phyloP scores from a whole-genome alignment of 2,888 invertebrate genomes.

The Hydriomena furcata region DNA sequence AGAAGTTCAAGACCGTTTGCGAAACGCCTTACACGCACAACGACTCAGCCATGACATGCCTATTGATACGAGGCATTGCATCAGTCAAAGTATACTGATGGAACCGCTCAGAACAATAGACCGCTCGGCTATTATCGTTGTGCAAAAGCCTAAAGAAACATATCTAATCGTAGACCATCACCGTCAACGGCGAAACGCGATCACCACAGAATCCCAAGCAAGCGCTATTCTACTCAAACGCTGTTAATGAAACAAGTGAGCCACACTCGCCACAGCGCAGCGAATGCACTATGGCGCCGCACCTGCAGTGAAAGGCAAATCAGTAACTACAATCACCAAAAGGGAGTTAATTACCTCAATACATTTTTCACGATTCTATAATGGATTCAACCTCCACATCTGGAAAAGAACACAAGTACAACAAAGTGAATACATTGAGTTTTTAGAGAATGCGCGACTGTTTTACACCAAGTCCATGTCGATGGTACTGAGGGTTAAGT shows the following conservation, averaged over 20 bases:
- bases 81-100: neutral
- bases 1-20: constrained; percentile 26
- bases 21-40: constrained; percentile 19
- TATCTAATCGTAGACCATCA: constrained; percentile 57
- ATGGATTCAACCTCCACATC: constrained; percentile 83
- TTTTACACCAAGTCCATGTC: constrained; percentile 80
- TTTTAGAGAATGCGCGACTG: constrained; percentile 72
- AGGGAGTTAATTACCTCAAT: constrained; percentile 83
- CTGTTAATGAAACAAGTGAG: constrained; percentile 57
- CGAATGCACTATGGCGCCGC: constrained; percentile 32
- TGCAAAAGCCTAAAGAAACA: constrained; percentile 20
- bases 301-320: constrained; percentile 64
- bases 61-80: neutral
- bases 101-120: neutral
- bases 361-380: constrained; percentile 82
- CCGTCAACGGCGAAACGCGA: constrained; percentile 55
- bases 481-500: constrained; percentile 37
- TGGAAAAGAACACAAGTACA: constrained; percentile 84
- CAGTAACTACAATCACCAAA: constrained; percentile 80
- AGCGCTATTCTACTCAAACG: constrained; percentile 68
- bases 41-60: too few species aligned
- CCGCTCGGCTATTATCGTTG: constrained; percentile 1
- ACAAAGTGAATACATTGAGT: constrained; percentile 79
- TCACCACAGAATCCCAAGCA: constrained; percentile 71
- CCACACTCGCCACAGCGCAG: constrained; percentile 39